phyloP scores from a whole-genome alignment of 2,888 invertebrate genomes.

The Cylindroiulus punctatus region DNA sequence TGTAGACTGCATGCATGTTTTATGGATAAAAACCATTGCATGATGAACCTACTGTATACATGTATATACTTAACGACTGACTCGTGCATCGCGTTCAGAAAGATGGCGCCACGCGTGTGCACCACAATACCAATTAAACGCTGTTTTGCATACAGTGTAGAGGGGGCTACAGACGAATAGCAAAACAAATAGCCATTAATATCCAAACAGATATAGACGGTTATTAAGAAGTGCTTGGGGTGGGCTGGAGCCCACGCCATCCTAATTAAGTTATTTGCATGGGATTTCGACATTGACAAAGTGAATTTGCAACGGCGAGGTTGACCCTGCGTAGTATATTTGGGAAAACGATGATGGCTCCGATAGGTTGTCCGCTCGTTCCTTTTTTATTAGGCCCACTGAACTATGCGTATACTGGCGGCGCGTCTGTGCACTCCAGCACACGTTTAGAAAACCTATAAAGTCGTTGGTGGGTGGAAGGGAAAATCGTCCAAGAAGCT shows the following conservation, averaged over 20 bases:
- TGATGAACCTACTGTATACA: no score
- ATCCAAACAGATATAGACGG: constrained; percentile 30
- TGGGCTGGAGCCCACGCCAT: constrained; percentile 33
- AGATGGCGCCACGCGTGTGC: not conserved
- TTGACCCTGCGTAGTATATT: constrained; percentile 39
- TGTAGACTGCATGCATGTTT: no score
- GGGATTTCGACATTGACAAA: constrained; percentile 43
- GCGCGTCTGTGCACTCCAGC: no score
- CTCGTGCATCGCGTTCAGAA: not conserved
- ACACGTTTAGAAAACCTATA: not conserved
- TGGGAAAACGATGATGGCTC: constrained; percentile 17
- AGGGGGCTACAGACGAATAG: not conserved
- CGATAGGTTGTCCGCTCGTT: constrained; percentile 6
- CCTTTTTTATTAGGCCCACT: not conserved
- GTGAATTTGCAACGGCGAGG: not conserved
- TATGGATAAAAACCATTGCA: no score
- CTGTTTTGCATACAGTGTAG: not conserved
- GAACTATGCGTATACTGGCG: not conserved
- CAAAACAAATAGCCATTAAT: constrained; percentile 39
- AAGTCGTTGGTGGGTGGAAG: not conserved
- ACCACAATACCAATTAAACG: not conserved
- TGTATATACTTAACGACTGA: not conserved
- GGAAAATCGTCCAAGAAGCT: not conserved
- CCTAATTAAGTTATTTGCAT: constrained; percentile 47
- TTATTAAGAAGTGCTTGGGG: not conserved